Base-by-base conservation (phyloP, 2,797 vertebrate species). In the Rhabdomys pumilio region DNA sequence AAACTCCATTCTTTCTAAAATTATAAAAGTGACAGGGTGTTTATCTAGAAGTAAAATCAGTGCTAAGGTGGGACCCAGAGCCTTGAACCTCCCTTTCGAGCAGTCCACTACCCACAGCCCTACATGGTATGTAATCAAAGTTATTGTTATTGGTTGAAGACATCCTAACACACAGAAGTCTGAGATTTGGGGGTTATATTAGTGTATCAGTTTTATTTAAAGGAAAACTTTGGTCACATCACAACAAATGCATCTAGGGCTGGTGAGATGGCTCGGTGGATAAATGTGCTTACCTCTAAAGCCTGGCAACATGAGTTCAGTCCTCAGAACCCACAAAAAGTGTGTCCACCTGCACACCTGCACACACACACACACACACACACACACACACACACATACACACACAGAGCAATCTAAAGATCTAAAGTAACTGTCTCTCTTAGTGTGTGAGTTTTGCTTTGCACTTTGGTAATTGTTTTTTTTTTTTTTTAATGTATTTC, bases 21-120 rank as follows among this genome's bases (percentile, higher is more conserved):
- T 50, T 65, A 26, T 55, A 38, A 86, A 55, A 76, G 34, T 55
- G 53, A 4, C 86, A 55, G 1, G 41, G 34, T 91, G 34, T n/a
- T 86, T 88, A 85, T 73, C 76, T 41, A 53, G 76, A 29, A 59
- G 2, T 12, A 8, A 47, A 38, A 13, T 31, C 24, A 44, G 44
- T 53, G 44, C 57, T 76, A 29, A 47, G 7, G 6, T 44, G 9
- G 34, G 76, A 63, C 7, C 13, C 79, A n/a, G 41, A 81, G 44
- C 55, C 77, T 67, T 29, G 17, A 17, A 0, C 20, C 31, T 55
- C 19, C 84, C 2, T 22, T 10, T 44, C 26, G 65, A 73, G 12
- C 20, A 5, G 12, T 13, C 13, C 41, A 13, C 2, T 22, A 0
- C 3, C 14, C 3, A 10, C 47, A 4, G 4, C 17, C 26, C 26